A percentile compares a stretch with the other conserved stretches of the same genome.
Conservation (phyloP, 2,113 vertebrate genomes). For the Marmota flaviventris region DNA sequence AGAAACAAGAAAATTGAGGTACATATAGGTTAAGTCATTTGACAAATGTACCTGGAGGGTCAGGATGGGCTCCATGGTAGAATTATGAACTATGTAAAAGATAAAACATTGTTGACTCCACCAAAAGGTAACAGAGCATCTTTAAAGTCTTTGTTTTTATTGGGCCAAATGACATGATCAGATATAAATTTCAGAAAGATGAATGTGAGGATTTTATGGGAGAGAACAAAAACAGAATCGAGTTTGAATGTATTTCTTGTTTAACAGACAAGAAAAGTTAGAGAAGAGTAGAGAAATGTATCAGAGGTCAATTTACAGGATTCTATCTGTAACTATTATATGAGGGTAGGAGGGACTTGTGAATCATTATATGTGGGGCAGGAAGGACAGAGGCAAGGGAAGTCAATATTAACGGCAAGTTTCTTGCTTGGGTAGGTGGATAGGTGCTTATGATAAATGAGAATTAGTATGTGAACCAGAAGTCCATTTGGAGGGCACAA, state of each 20-base stretch:
- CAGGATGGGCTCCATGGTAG: rapidly evolving
- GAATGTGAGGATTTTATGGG: not conserved
- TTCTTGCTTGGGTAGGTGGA: not conserved
- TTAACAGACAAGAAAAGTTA: not conserved
- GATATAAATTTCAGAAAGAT: slow-evolving; percentile 6
- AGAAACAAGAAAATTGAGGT: not conserved
- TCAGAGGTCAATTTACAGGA: not conserved
- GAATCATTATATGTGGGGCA: not conserved
- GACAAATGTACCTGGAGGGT: not conserved
- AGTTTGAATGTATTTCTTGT: not conserved
- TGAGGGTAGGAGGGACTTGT: too few relatives aligned
- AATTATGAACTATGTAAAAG: not conserved
- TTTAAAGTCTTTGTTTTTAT: not conserved
- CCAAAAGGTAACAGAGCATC: not conserved
- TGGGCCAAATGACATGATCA: not conserved
- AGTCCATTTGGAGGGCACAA: not conserved
- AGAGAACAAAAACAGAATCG: not conserved
- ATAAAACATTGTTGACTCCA: not conserved
- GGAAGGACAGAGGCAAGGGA: not conserved
- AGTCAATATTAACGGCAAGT: not conserved
- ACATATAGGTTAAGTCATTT: not conserved
- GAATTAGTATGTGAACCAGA: not conserved
- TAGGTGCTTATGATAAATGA: not conserved
- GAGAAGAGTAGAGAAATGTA: not conserved
- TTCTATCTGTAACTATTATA: not conserved